Percentiles rank a stretch among this genome's conserved stretches.
Conservation (phyloP, 2,888 invertebrate species). For the Sarcophaga rosellei region DNA sequence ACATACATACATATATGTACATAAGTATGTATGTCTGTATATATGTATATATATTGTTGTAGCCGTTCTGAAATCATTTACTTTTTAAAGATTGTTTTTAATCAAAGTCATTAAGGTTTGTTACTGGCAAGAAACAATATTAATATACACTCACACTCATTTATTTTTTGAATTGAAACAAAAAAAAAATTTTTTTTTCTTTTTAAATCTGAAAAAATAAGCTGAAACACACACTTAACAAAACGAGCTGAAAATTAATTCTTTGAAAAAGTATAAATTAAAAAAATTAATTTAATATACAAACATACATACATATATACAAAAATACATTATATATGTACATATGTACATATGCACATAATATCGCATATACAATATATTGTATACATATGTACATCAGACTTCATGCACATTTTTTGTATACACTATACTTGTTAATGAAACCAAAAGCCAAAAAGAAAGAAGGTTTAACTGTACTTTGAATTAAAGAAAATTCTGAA, state of each 20-base stretch:
- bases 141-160: slow-evolving; percentile 41
- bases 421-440: background rate
- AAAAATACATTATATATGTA: background rate
- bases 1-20: background rate
- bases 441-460: background rate
- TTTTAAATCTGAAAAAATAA: background rate
- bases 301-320: background rate
- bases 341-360: background rate
- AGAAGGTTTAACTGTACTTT: background rate
- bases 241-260: slow-evolving; percentile 67
- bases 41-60: background rate
- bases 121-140: slow-evolving; percentile 66
- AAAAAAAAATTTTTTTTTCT: background rate
- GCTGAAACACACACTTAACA: slow-evolving; percentile 44
- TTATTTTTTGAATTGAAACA: slow-evolving; percentile 3
- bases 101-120: slow-evolving; percentile 68
- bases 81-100: slow-evolving; percentile 68
- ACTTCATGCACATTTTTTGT: background rate
- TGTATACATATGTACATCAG: background rate
- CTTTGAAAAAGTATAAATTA: slow-evolving; percentile 69
- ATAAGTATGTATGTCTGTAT: no score
- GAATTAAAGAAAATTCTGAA: background rate
- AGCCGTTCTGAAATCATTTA: slow-evolving; percentile 66
- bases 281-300: slow-evolving; percentile 43
- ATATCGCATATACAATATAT: no score